Evolutionary conservation across 2,888 invertebrate genomes (phyloP).

Genomic region (Lasioglossum calceatum): DNA sequence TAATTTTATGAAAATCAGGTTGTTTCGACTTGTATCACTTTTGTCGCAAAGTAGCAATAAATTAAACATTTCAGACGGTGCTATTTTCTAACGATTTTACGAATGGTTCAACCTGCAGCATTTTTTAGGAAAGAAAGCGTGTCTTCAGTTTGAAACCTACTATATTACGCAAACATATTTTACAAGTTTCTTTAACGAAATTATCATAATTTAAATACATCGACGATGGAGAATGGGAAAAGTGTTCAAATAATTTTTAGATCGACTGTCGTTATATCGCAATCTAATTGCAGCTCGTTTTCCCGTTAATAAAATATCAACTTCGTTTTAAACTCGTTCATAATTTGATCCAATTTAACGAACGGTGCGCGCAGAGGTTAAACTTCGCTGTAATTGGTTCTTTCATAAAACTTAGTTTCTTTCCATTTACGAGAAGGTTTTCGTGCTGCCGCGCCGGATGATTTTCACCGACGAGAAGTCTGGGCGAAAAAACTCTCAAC

Average conservation of each 20-base stretch:
- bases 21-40: no score
- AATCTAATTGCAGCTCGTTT: background rate
- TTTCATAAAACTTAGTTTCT: conserved; percentile 1
- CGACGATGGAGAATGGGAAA: background rate
- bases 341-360: conserved; percentile 2
- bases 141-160: background rate
- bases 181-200: background rate
- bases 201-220: background rate
- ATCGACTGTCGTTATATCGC: background rate
- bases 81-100: no score
- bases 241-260: background rate
- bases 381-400: background rate
- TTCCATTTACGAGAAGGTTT: background rate
- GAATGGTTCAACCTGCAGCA: no score
- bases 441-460: background rate
- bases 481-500: background rate
- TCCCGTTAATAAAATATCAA: background rate
- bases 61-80: no score
- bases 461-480: background rate
- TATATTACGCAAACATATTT: background rate
- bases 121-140: no score
- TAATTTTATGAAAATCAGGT: no score
- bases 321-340: background rate
- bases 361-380: background rate
- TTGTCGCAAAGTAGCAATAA: no score